These are phyloP conservation scores for Caenorhabditis drosophilae DNA, from an alignment of 2,888 invertebrate genomes.

Conservation along the genomic window DNA sequence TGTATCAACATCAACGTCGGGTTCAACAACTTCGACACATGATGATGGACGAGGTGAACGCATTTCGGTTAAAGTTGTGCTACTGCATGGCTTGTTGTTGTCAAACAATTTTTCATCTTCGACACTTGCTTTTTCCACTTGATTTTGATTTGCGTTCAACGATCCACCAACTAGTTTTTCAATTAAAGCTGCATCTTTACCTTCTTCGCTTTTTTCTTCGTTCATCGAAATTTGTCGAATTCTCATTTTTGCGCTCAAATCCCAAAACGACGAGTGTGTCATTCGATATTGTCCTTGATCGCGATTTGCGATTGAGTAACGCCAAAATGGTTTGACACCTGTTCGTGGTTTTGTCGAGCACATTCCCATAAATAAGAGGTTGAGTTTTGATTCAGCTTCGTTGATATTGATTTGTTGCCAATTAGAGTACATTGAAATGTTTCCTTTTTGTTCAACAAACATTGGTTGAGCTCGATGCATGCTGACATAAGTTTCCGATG, in stretches of 20 bases:
- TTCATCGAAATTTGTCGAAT: conserved; percentile 14
- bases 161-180: conserved; percentile 11
- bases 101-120: background rate
- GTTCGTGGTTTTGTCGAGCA: conserved; percentile 37
- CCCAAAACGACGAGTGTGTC: conserved; percentile 67
- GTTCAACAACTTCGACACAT: too few relatives aligned
- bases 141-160: background rate
- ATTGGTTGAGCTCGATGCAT: conserved; percentile 91
- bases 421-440: conserved; percentile 92
- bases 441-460: conserved; percentile 78
- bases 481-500: conserved; percentile 81
- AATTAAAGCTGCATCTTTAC: conserved; percentile 19
- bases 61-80: too few relatives aligned
- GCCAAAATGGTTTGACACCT: conserved; percentile 41
- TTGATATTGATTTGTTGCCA: conserved; percentile 73
- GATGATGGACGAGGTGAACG: too few relatives aligned
- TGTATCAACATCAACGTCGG: too few relatives aligned
- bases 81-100: background rate
- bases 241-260: conserved; percentile 22
- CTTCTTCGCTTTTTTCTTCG: conserved; percentile 13
- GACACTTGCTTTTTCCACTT: background rate
- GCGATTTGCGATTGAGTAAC: conserved; percentile 41
- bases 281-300: conserved; percentile 48
- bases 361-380: conserved; percentile 51
- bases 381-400: conserved; percentile 47